Conservation (phyloP, 1,140 invertebrate genomes). For the Drosophila repletoides region DNA sequence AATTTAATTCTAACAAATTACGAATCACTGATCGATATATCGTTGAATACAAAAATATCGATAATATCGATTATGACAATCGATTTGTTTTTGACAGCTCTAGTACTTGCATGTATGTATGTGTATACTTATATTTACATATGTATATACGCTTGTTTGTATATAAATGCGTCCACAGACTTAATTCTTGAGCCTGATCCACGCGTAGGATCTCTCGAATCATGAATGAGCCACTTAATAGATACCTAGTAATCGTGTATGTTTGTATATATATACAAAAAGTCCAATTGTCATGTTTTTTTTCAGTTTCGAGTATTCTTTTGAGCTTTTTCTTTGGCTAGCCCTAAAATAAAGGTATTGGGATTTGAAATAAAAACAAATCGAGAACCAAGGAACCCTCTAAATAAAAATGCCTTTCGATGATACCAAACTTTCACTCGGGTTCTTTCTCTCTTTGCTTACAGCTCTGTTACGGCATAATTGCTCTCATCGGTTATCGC, state of each 20-base stretch:
- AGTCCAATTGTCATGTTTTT: constrained; percentile 46
- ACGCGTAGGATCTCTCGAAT: too few species aligned
- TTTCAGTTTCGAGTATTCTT: constrained; percentile 11
- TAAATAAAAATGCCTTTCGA: neutral
- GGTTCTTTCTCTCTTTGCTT: constrained; percentile 30
- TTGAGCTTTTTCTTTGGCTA: constrained; percentile 22
- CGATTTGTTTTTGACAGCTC: too few species aligned
- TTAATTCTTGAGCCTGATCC: too few species aligned
- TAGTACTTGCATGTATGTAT: constrained; percentile 9
- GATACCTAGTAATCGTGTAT: too few species aligned
- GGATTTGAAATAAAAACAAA: constrained; percentile 14
- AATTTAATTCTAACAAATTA: too few species aligned
- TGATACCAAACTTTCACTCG: neutral
- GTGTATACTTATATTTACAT: too few species aligned
- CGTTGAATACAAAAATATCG: too few species aligned
- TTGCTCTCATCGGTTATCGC: constrained; percentile 81
- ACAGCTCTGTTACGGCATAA: constrained; percentile 82
- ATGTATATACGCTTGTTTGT: too few species aligned
- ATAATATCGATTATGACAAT: too few species aligned
- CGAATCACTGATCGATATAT: too few species aligned
- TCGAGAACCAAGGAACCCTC: constrained; percentile 15
- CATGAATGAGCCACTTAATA: too few species aligned
- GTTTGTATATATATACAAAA: constrained; percentile 58
- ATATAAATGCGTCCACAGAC: too few species aligned
- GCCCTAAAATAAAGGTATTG: constrained; percentile 12